phyloP scores from a whole-genome alignment of 2,797 vertebrate genomes.

The Zalophus californianus region DNA sequence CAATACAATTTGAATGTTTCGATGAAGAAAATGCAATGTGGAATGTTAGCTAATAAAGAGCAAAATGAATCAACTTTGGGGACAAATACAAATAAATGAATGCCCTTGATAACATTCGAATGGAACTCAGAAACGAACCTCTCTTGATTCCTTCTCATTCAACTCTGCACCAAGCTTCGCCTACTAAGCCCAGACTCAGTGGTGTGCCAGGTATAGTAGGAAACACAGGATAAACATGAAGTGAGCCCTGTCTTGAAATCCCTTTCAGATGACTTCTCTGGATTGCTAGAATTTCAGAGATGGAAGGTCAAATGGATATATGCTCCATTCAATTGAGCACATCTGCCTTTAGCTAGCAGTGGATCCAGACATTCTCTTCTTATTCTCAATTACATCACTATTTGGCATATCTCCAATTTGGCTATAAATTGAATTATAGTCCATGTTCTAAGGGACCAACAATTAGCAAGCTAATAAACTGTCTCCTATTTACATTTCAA shows the following conservation, averaged over 20 bases:
- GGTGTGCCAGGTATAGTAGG: not conserved
- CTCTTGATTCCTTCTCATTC: slow-evolving; percentile 41
- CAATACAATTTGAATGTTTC: slow-evolving; percentile 47
- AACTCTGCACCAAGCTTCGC: not conserved
- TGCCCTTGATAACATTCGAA: not conserved
- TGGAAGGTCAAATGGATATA: not conserved
- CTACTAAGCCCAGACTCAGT: not conserved
- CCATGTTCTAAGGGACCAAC: not conserved
- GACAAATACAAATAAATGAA: slow-evolving; percentile 63
- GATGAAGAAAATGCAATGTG: slow-evolving; percentile 40
- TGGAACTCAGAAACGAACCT: not conserved
- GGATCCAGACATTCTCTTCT: slow-evolving; percentile 5
- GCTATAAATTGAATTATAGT: slow-evolving; percentile 54
- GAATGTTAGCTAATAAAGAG: slow-evolving; percentile 26
- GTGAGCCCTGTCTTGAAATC: slow-evolving; percentile 12
- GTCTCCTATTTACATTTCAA: slow-evolving; percentile 18
- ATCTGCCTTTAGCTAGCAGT: slow-evolving; percentile 32
- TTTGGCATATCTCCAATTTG: slow-evolving; percentile 31
- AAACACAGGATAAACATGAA: slow-evolving; percentile 21
- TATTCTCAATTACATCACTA: slow-evolving; percentile 51
- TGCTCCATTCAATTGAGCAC: slow-evolving; percentile 18
- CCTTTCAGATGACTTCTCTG: slow-evolving; percentile 39
- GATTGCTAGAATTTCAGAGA: slow-evolving; percentile 59
- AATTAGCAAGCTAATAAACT: slow-evolving; percentile 51
- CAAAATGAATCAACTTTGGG: slow-evolving; percentile 55